Evolutionary conservation across 2,888 invertebrate genomes (phyloP), one percentile per base, ranked within the genome.

Genomic region (Argyresthia albistria): DNA sequence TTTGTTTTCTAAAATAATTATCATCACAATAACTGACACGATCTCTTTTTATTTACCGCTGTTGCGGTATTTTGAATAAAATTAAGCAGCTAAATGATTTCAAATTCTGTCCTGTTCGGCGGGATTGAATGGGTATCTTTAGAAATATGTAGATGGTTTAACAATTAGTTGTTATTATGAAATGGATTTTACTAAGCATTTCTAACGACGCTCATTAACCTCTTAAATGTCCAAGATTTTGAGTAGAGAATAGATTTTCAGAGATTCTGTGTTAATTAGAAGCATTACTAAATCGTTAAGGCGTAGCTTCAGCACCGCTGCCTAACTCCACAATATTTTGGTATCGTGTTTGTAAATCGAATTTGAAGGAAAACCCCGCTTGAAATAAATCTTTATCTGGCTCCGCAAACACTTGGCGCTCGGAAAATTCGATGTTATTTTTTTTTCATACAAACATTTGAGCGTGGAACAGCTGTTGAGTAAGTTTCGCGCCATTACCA

Each of bases 1-100:
- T 80, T 84, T 84, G 86, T 86, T 83, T 83, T 80, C 79, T 63
- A 71, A 80, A 86, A 83, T 82, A 82, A 87, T 87, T 87, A 87
- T 81, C 86, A 87, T 87, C 60, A 87, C 86, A 87, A 87, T 82
- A 81, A 76, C 72, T 70, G 72, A 73, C 73, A 69, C 76, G 78
- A 82, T 81, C 78, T 82, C 82, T 79, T 83, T 83, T 73, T 80
- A 79, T 74, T 79, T 75, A 75, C 79, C 82, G 82, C 79, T 76
- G 79, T 79, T 82, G 80, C 80, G 81, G 80, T 83, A 77, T 80
- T 83, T 79, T 82, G 81, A 82, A 84, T 84, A 82, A 80, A 71
- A 82, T 84, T 81, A 80, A 73, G 66, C 67, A 66, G 65, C 68
- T 67, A 70, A 70, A 78, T 74, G 65, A 76, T 77, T 80, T 73